phyloP scores from a whole-genome alignment of 2,113 vertebrate species.

The Gymnarchus niloticus region DNA sequence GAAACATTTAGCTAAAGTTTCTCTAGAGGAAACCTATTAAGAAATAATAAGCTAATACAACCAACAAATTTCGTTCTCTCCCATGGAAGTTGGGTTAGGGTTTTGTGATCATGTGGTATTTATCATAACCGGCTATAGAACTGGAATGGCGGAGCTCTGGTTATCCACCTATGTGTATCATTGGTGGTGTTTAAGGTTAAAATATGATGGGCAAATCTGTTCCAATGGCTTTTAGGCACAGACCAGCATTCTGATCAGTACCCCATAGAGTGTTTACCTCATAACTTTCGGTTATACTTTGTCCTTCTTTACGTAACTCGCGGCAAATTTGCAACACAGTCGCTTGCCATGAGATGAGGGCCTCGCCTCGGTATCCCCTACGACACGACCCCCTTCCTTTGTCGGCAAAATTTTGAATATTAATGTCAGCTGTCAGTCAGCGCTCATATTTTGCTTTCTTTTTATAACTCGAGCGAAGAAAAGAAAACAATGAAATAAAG shows the following conservation, averaged over 20 bases:
- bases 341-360: neutral
- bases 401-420: neutral
- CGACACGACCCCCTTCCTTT: no score
- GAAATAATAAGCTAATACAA: no score
- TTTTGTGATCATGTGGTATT: no score
- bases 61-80: no score
- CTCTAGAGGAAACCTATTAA: no score
- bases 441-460: conserved; percentile 5
- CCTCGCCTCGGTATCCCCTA: neutral
- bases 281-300: neutral
- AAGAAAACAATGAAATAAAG: conserved; percentile 19
- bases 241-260: neutral
- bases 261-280: neutral
- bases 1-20: neutral
- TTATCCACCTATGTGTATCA: no score
- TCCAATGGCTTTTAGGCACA: neutral
- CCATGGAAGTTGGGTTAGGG: no score
- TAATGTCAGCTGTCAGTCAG: neutral
- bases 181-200: no score
- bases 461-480: conserved; percentile 17
- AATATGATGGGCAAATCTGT: neutral
- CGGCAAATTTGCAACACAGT: neutral
- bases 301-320: neutral
- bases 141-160: no score
- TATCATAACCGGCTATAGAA: no score